These are phyloP conservation scores for Drosophila koepferae DNA, from an alignment of 2,888 invertebrate species.

Conservation along the genomic window DNA sequence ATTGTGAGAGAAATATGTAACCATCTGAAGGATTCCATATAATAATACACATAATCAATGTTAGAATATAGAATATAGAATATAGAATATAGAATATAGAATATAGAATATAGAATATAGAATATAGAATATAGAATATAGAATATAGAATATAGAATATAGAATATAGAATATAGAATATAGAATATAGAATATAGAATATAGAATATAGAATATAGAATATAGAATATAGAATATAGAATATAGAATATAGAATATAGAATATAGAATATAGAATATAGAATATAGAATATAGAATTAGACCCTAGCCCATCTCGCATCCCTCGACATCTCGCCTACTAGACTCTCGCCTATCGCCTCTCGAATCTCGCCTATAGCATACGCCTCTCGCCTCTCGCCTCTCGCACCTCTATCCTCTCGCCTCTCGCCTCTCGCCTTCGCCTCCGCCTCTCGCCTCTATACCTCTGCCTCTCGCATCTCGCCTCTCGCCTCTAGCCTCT, in stretches of 20 bases:
- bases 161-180: not conserved
- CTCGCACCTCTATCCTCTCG: too few species aligned
- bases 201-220: not conserved
- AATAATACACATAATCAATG: not conserved
- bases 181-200: not conserved
- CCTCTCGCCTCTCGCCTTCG: too few species aligned
- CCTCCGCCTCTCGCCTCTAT: too few species aligned
- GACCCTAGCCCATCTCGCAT: too few species aligned
- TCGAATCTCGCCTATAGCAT: too few species aligned
- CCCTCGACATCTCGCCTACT: too few species aligned
- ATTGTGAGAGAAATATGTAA: not conserved
- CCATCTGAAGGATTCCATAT: not conserved
- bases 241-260: constrained; percentile 1
- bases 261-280: not conserved
- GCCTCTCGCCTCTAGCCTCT: too few species aligned
- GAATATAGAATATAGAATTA: not conserved
- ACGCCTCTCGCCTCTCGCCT: too few species aligned
- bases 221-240: not conserved
- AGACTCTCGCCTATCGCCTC: too few species aligned
- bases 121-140: not conserved
- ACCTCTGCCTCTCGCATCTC: too few species aligned
- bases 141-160: constrained; percentile 1
- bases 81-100: not conserved
- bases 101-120: not conserved
- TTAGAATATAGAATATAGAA: not conserved